These are phyloP conservation scores for Pteruthius melanotis DNA, from an alignment of 2,113 vertebrate species.

Conservation along the genomic window DNA sequence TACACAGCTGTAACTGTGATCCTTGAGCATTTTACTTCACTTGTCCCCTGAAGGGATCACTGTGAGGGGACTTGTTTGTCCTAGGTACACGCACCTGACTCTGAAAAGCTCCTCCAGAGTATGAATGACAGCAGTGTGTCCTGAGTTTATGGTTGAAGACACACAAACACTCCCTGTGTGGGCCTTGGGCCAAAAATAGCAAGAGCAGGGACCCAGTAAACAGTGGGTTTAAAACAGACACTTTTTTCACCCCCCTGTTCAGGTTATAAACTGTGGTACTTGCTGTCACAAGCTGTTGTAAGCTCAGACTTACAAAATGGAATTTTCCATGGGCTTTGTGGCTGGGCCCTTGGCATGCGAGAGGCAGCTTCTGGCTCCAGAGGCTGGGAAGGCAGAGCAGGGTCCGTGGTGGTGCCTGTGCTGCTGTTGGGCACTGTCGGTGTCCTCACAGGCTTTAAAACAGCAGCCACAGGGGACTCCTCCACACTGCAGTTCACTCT, in stretches of 20 bases:
- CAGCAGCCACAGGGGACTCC: background rate
- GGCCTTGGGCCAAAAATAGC: background rate
- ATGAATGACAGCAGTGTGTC: constrained; percentile 4
- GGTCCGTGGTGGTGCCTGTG: background rate
- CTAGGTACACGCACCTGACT: background rate
- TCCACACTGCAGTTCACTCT: background rate
- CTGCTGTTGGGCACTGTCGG: background rate
- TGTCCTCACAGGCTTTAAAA: background rate
- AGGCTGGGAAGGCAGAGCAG: background rate
- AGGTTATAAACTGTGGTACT: background rate
- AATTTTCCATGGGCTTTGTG: constrained; percentile 29
- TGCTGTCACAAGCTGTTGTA: background rate
- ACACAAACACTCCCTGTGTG: background rate
- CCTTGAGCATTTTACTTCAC: background rate
- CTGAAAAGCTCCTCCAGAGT: background rate
- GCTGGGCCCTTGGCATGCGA: background rate
- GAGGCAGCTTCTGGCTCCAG: background rate
- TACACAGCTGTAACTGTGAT: background rate
- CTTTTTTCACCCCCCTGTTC: background rate
- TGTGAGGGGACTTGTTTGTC: background rate
- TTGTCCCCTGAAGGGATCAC: accelerated
- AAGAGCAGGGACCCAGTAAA: background rate
- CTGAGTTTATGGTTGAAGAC: background rate
- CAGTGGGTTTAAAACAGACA: background rate
- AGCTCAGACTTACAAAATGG: background rate